phyloP scores from a whole-genome alignment of 2,113 vertebrate species.

The Poecile atricapillus region DNA sequence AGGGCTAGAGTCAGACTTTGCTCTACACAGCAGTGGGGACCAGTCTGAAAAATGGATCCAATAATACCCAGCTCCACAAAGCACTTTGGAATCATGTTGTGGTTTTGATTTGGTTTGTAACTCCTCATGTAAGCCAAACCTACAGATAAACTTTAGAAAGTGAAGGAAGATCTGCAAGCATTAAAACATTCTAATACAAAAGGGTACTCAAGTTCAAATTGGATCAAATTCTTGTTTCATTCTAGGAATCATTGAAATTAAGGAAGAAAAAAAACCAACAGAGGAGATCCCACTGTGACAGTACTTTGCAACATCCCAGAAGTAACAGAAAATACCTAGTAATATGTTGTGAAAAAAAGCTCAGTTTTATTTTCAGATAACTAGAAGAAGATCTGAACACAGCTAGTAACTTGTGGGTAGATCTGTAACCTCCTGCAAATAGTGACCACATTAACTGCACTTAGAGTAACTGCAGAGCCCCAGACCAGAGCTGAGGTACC shows the following conservation, averaged over 20 bases:
- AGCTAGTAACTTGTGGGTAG: background rate
- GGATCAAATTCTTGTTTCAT: background rate
- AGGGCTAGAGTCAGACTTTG: background rate
- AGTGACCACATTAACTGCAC: background rate
- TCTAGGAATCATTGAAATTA: background rate
- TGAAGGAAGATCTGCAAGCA: background rate
- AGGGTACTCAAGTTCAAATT: background rate
- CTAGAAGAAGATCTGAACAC: background rate
- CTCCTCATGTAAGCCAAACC: background rate
- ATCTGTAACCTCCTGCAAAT: background rate
- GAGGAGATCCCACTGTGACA: background rate
- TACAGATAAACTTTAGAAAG: background rate
- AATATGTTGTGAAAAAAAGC: background rate
- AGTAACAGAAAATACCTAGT: background rate
- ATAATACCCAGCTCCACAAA: background rate
- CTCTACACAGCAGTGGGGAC: accelerated
- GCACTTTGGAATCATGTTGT: background rate
- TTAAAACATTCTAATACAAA: background rate
- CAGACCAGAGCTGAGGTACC: background rate
- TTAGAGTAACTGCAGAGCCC: background rate
- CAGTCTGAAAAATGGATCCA: background rate
- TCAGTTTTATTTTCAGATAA: background rate
- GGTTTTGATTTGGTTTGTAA: background rate
- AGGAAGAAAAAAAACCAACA: background rate
- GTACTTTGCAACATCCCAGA: background rate